Conservation (phyloP, 2,797 vertebrate species). For the Microctenopoma stevenorrisi region DNA sequence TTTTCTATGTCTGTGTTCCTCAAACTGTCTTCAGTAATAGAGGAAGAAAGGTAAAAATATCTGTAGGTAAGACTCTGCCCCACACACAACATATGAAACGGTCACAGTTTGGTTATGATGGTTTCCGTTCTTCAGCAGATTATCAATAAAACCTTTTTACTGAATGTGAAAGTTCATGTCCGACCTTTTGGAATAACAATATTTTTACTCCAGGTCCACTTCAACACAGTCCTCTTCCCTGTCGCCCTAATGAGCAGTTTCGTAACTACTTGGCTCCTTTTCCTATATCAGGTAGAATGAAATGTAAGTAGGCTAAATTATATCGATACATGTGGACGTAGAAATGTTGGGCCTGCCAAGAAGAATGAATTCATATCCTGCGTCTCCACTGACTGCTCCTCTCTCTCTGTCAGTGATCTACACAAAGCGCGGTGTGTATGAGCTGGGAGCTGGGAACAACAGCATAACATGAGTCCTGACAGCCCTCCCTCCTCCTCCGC, state of each 20-base stretch:
- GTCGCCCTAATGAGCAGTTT: background rate
- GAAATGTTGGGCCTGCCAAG: constrained; percentile 13
- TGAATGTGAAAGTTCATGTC: background rate
- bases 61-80: background rate
- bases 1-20: background rate
- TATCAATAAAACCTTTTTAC: background rate
- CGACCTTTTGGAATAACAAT: background rate
- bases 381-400: constrained; percentile 23
- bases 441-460: constrained; percentile 40
- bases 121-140: background rate
- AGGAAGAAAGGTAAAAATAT: background rate
- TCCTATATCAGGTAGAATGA: constrained; percentile 2
- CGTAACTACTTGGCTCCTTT: background rate
- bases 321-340: constrained; percentile 12
- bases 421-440: constrained; percentile 48
- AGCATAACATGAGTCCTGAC: constrained; percentile 66
- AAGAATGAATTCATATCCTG: constrained; percentile 49
- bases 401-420: constrained; percentile 51
- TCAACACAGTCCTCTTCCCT: background rate
- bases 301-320: constrained; percentile 7
- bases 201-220: background rate
- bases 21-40: background rate
- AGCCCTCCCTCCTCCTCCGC: constrained; percentile 41
- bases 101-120: background rate
- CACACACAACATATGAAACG: background rate